Percentiles rank a stretch among this genome's conserved stretches.
Conservation (phyloP, 2,113 vertebrate species). For the Turdus rufiventris region DNA sequence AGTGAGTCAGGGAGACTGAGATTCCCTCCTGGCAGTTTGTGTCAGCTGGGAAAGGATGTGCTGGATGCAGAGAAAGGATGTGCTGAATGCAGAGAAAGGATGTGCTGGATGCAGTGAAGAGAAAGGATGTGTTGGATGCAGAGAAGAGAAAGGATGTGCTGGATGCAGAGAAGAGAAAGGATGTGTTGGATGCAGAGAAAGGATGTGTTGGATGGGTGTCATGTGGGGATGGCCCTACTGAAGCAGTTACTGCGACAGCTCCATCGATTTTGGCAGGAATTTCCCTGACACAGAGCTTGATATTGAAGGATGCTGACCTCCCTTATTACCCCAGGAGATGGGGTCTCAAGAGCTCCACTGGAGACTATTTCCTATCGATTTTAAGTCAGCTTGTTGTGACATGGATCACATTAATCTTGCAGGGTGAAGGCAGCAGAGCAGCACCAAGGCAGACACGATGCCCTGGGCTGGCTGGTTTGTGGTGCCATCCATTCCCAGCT, state of each 20-base stretch:
- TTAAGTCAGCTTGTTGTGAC: not conserved
- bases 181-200: not conserved
- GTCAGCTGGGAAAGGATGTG: not conserved
- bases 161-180: no score
- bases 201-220: not conserved
- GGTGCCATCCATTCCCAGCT: not conserved
- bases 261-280: not conserved
- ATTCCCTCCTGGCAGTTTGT: not conserved
- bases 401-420: not conserved
- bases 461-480: not conserved
- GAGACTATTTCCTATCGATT: not conserved
- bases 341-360: not conserved
- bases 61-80: no score
- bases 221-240: not conserved
- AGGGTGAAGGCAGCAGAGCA: not conserved
- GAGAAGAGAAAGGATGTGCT: no score
- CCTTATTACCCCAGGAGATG: not conserved
- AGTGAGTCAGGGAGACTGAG: not conserved
- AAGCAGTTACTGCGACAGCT: not conserved
- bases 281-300: not conserved
- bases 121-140: no score
- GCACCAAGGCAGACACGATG: fast-evolving
- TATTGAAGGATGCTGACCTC: not conserved
- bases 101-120: no score
- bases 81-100: no score